These are phyloP conservation scores for Limnephilus rhombicus DNA, from an alignment of 2,888 invertebrate genomes.

Conservation along the genomic window DNA sequence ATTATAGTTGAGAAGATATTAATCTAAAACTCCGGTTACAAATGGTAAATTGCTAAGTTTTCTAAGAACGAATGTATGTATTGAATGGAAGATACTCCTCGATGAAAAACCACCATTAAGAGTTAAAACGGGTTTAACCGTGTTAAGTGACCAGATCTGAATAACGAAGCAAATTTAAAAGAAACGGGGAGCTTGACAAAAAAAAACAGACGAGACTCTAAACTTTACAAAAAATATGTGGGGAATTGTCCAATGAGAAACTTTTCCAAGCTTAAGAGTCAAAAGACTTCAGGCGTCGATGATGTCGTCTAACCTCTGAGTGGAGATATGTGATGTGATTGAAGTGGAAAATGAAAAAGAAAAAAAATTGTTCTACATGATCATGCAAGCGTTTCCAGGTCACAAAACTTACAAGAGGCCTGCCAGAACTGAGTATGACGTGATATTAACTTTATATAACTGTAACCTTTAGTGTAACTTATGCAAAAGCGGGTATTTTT, in stretches of 20 bases:
- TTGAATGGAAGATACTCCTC: no score
- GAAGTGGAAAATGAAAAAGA: background rate
- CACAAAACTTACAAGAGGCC: background rate
- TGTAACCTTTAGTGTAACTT: background rate
- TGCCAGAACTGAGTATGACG: background rate
- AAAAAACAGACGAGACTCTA: no score
- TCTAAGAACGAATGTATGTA: no score
- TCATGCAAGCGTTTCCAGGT: background rate
- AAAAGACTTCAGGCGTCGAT: background rate
- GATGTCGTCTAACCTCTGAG: background rate
- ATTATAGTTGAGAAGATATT: background rate
- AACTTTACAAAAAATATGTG: no score
- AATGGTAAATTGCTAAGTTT: no score
- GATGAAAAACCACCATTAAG: no score
- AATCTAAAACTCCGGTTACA: background rate
- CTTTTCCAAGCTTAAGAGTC: background rate
- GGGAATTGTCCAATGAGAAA: no score
- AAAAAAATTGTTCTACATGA: background rate
- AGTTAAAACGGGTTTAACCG: no score
- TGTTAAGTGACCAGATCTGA: no score
- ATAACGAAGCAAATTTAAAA: no score
- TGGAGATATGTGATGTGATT: background rate
- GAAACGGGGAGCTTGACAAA: no score
- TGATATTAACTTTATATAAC: background rate
- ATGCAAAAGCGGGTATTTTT: background rate